A percentile compares a stretch with the other conserved stretches of the same genome.
These are phyloP conservation scores for Malurus alboscapulatus DNA, from an alignment of 2,113 vertebrate genomes.

Conservation along the genomic window DNA sequence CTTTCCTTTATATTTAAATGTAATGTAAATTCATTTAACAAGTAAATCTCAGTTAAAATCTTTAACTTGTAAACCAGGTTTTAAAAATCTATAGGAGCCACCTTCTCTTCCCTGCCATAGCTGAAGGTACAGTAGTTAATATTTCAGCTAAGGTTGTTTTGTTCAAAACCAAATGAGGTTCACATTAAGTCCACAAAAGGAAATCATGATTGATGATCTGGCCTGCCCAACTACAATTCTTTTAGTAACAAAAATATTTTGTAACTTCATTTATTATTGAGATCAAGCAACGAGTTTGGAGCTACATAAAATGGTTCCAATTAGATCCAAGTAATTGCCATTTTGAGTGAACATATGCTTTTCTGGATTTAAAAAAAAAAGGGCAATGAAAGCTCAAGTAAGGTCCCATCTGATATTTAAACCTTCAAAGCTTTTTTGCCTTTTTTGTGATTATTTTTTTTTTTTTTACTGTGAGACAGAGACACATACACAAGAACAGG, in stretches of 20 bases:
- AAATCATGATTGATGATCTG: slow-evolving; percentile 60
- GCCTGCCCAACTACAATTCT: slow-evolving; percentile 52
- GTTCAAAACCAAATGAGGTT: slow-evolving; percentile 60
- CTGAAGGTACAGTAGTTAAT: slow-evolving; percentile 58
- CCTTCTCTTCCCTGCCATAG: slow-evolving; percentile 13
- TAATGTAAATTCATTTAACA: not conserved
- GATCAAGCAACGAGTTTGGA: slow-evolving; percentile 63
- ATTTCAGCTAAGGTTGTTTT: slow-evolving; percentile 43
- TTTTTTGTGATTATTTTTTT: not conserved
- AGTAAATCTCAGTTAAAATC: not conserved
- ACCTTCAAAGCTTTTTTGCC: slow-evolving; percentile 38
- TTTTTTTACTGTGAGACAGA: not conserved
- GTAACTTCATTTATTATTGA: slow-evolving; percentile 63
- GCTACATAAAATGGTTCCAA: slow-evolving; percentile 68
- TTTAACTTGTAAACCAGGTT: slow-evolving; percentile 33
- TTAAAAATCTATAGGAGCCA: slow-evolving; percentile 30
- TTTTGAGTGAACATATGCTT: slow-evolving; percentile 62
- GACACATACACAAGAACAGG: not conserved
- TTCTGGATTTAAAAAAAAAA: slow-evolving; percentile 35
- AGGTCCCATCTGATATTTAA: slow-evolving; percentile 64
- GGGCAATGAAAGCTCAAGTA: slow-evolving; percentile 57
- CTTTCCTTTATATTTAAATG: not conserved
- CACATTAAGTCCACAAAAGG: slow-evolving; percentile 49
- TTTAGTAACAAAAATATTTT: slow-evolving; percentile 68
- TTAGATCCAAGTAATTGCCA: slow-evolving; percentile 68